A percentile compares a stretch with the other conserved stretches of the same genome.
These are phyloP conservation scores for Sebastes paucispinis DNA, from an alignment of 2,797 vertebrate genomes.

Conservation along the genomic window DNA sequence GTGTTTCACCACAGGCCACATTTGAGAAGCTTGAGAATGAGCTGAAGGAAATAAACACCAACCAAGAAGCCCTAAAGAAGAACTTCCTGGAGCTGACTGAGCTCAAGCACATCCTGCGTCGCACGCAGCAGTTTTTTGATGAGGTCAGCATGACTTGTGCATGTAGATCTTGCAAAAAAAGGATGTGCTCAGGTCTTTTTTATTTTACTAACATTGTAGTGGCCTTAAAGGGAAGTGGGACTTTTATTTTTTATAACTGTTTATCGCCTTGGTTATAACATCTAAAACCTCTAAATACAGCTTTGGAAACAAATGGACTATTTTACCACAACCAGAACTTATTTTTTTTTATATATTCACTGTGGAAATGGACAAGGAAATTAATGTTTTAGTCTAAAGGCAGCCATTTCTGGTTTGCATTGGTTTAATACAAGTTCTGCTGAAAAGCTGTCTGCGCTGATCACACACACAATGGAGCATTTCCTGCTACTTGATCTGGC, in stretches of 20 bases:
- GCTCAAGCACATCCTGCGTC: slow-evolving; percentile 93
- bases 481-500: slow-evolving; percentile 23
- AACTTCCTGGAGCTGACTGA: slow-evolving; percentile 95
- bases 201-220: neutral
- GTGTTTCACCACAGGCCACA: slow-evolving; percentile 83
- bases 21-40: slow-evolving; percentile 97
- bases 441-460: neutral
- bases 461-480: slow-evolving; percentile 1
- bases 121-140: slow-evolving; percentile 96
- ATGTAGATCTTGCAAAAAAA: neutral
- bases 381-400: neutral
- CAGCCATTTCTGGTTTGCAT: neutral
- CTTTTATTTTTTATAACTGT: neutral
- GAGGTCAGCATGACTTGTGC: slow-evolving; percentile 85
- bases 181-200: neutral
- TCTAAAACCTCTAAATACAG: neutral
- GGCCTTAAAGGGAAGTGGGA: neutral
- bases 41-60: slow-evolving; percentile 95
- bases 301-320: neutral
- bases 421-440: neutral
- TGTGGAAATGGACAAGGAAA: neutral
- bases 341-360: neutral
- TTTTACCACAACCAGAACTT: neutral
- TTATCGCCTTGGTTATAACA: neutral
- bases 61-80: slow-evolving; percentile 94